Base-by-base conservation (phyloP, 1,140 invertebrate species). In the Limonius californicus region DNA sequence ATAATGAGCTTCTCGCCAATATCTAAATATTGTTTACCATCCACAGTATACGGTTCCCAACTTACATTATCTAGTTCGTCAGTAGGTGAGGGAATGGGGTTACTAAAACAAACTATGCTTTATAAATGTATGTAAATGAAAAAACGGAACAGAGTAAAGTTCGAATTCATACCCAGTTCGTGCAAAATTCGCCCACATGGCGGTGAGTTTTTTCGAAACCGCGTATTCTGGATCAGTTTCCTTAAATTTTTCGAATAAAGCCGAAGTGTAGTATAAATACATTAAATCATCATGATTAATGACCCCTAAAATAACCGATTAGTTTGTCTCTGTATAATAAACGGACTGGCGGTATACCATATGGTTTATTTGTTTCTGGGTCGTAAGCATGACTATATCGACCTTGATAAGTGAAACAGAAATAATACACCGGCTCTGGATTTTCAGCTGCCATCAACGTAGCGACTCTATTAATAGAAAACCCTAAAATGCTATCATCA, bases 211-310 rank as follows among this genome's bases (percentile, higher is more conserved):
- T 20, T 79, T 75, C 1, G 84, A 78, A 47, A 76, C 81, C 23
- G 69, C 70, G 14, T 75, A 74, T 59, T 83, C 82, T 1, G 78
- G 75, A 65, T 82, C 80, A 35, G 72, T 76, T 61, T 75, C 74
- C 14, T 77, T 78, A 32, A 82, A 79, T 68, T 77, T 74, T 9
- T 79, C 77, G 23, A 79, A 77, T 1, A 77, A 66, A 9, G 72
- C 75, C 2, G 77, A 77, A 54, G 80, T 78, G 64, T 79, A 80
- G 71, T 85, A 85, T 9, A 87, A 62, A 72, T 87, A 87, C 62
- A 85, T 79, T 7, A 86, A 70, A 69, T 87, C 85, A 64, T 87
- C 85, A 58, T 83, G 81, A 67, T 87, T 84, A 1, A 79, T 79
- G 1, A 83, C 79, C 2, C 84, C 84, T 85, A 45, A 20, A 67